These are phyloP conservation scores for Catharus bicknelli DNA, from an alignment of 2,113 vertebrate species.

Conservation along the genomic window DNA sequence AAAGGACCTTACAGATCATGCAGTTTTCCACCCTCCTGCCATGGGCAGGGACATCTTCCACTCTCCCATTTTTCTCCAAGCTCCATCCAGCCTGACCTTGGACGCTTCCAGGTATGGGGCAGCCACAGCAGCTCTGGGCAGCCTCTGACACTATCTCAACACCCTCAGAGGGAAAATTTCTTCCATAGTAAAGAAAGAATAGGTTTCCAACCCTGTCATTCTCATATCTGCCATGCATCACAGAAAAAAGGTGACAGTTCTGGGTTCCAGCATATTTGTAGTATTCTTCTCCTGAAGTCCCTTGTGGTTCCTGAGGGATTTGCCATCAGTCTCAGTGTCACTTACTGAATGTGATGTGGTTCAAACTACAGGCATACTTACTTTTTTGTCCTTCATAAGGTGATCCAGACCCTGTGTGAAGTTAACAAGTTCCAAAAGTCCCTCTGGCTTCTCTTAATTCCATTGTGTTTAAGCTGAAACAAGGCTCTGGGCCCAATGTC, in stretches of 20 bases:
- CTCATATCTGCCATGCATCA: rapidly evolving
- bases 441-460: background rate
- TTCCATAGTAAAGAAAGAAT: background rate
- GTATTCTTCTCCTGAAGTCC: background rate
- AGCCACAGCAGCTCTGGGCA: background rate
- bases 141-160: rapidly evolving
- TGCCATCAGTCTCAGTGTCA: background rate
- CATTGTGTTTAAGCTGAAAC: background rate
- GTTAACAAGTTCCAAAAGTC: background rate
- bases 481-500: background rate
- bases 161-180: background rate
- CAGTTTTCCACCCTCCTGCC: background rate
- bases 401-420: background rate
- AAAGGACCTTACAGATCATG: background rate
- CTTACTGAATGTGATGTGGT: background rate
- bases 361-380: background rate
- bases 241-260: background rate
- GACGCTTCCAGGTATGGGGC: background rate
- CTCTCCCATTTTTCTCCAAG: background rate
- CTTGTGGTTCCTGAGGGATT: background rate
- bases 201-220: background rate
- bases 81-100: rapidly evolving
- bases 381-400: background rate
- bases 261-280: background rate
- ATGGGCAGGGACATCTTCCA: background rate